Conservation (phyloP, 2,113 vertebrate species). For the Triplophysa siluroides region DNA sequence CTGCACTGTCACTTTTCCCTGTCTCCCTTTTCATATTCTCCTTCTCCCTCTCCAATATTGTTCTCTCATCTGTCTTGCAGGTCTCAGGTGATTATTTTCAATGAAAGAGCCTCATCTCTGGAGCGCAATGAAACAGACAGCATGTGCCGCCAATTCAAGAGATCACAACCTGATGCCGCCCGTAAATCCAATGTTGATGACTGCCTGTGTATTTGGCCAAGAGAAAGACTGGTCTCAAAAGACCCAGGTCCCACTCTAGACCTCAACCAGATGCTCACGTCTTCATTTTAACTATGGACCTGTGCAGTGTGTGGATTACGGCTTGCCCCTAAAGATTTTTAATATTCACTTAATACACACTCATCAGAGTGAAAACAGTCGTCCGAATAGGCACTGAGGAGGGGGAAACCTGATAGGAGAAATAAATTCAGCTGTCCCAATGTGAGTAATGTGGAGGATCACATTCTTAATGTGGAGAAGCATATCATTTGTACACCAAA, state of each 20-base stretch:
- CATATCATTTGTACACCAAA: constrained; percentile 52
- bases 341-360: constrained; percentile 38
- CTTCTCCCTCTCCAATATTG: constrained; percentile 27
- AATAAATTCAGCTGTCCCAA: not conserved
- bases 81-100: constrained; percentile 67
- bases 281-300: constrained; percentile 10
- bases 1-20: not conserved
- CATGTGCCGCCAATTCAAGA: constrained; percentile 65
- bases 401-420: not conserved
- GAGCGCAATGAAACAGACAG: constrained; percentile 55
- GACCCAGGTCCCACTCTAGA: not conserved
- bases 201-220: constrained; percentile 65
- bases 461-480: constrained; percentile 17
- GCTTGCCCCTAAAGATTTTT: constrained; percentile 23
- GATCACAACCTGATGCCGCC: constrained; percentile 67
- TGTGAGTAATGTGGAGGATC: constrained; percentile 24
- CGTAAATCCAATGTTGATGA: constrained; percentile 71
- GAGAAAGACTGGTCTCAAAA: constrained; percentile 56
- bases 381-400: constrained; percentile 24
- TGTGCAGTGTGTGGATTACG: constrained; percentile 12
- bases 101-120: constrained; percentile 60
- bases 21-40: not conserved
- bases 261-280: constrained; percentile 34
- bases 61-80: constrained; percentile 57
- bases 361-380: constrained; percentile 33